Conservation (phyloP, 2,113 vertebrate species). For the Oxyura jamaicensis region DNA sequence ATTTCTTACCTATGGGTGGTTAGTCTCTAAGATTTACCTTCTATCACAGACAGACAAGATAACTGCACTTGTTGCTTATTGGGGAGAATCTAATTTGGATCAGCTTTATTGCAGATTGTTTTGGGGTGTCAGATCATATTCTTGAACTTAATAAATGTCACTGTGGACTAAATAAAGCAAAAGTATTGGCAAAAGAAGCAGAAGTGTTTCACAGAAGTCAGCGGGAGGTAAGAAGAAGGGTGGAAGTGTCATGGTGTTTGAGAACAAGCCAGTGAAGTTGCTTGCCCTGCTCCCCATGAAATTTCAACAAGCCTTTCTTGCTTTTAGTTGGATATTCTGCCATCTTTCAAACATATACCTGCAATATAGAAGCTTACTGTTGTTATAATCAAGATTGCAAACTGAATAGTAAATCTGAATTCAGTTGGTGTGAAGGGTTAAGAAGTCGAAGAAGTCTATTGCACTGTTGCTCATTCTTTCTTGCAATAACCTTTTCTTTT, state of each 20-base stretch:
- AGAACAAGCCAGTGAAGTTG: background rate
- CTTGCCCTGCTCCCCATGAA: background rate
- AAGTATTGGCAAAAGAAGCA: background rate
- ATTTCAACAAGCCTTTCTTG: background rate
- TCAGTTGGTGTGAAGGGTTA: background rate
- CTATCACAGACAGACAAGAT: background rate
- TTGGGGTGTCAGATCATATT: background rate
- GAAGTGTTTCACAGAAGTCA: accelerated
- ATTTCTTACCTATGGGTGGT: background rate
- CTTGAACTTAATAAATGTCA: background rate
- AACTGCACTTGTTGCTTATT: background rate
- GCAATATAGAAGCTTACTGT: background rate
- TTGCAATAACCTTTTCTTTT: background rate
- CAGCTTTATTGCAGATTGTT: background rate
- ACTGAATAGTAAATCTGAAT: background rate
- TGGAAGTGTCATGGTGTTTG: background rate
- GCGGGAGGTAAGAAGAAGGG: background rate
- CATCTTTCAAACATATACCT: background rate
- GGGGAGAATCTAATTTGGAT: background rate
- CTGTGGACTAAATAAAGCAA: background rate
- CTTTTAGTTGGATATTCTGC: background rate
- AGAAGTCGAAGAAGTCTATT: background rate
- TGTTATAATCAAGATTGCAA: background rate
- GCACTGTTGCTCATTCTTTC: background rate
- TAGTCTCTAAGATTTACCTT: background rate